phyloP scores from a whole-genome alignment of 2,888 invertebrate genomes.

The Leistus spinibarbis region DNA sequence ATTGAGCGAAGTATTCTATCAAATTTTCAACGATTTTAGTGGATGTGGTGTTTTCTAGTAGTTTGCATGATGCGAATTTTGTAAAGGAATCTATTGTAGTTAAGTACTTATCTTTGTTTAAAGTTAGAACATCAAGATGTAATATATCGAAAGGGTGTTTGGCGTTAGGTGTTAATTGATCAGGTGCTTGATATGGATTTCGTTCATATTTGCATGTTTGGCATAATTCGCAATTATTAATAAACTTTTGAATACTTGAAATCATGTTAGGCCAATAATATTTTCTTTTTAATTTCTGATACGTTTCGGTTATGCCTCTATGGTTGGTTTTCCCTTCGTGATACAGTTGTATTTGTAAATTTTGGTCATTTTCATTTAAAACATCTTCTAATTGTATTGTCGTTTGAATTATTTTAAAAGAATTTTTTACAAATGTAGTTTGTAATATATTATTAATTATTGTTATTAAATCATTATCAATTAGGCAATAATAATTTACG shows the following conservation, averaged over 20 bases:
- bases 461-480: too few relatives aligned
- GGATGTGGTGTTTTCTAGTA: too few relatives aligned
- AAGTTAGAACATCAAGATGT: background rate
- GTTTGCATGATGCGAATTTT: background rate
- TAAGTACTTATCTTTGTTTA: constrained; percentile 1
- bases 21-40: too few relatives aligned
- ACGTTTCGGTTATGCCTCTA: background rate
- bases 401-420: too few relatives aligned
- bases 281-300: constrained; percentile 4
- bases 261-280: constrained; percentile 3
- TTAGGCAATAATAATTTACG: background rate
- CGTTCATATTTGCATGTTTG: background rate
- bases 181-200: background rate
- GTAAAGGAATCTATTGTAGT: background rate
- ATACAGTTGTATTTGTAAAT: background rate
- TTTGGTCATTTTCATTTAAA: too few relatives aligned
- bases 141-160: background rate
- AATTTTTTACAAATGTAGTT: too few relatives aligned
- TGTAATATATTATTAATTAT: too few relatives aligned
- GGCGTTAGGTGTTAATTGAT: background rate
- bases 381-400: too few relatives aligned
- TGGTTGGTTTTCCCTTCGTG: background rate
- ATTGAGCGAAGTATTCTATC: too few relatives aligned
- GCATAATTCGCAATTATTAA: background rate
- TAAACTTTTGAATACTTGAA: background rate